These are phyloP conservation scores for Agriotes lineatus DNA, from an alignment of 2,888 invertebrate species.

Conservation along the genomic window DNA sequence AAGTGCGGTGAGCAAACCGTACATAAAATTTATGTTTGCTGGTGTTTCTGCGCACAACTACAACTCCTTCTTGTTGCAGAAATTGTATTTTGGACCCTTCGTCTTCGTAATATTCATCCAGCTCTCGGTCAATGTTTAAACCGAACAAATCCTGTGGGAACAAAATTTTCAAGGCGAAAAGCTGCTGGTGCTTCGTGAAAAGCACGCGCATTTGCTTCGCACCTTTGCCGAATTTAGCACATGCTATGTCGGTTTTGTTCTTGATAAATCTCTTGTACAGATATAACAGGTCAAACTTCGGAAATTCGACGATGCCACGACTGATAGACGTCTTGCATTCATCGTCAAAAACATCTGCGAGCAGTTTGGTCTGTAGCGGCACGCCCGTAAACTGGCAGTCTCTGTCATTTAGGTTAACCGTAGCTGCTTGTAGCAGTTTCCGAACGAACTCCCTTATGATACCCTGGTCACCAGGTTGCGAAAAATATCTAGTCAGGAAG, in stretches of 20 bases:
- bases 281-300: conserved; percentile 14
- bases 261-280: not conserved
- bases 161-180: not conserved
- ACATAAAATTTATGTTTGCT: not conserved
- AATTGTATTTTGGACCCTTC: not conserved
- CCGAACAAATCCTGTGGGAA: too few relatives aligned
- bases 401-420: too few relatives aligned
- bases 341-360: too few relatives aligned
- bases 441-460: too few relatives aligned
- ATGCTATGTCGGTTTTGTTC: not conserved
- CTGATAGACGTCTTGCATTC: too few relatives aligned
- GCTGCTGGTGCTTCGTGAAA: not conserved
- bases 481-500: conserved; percentile 18
- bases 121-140: too few relatives aligned
- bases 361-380: too few relatives aligned
- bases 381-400: too few relatives aligned
- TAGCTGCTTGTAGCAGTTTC: too few relatives aligned
- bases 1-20: conserved; percentile 7
- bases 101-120: too few relatives aligned
- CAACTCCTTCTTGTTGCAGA: not conserved
- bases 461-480: too few relatives aligned
- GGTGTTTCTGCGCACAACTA: not conserved
- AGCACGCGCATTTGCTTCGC: not conserved
- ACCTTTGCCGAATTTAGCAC: not conserved
- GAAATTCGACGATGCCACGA: not conserved